These are phyloP conservation scores for Apogon hyalosoma DNA, from an alignment of 2,797 vertebrate genomes.

Conservation along the genomic window DNA sequence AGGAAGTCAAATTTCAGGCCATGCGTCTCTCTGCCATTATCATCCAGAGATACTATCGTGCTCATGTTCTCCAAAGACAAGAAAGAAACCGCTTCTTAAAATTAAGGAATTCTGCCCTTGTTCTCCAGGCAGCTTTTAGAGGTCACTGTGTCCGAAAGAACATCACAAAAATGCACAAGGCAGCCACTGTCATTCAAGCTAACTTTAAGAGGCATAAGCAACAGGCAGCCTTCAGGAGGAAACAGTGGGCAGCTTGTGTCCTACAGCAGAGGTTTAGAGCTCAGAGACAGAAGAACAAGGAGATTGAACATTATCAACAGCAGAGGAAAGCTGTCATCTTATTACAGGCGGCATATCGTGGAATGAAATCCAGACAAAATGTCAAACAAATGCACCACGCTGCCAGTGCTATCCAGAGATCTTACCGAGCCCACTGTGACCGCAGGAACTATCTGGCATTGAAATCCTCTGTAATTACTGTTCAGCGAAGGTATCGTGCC, in stretches of 20 bases:
- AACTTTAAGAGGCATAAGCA: constrained; percentile 36
- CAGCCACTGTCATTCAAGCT: constrained; percentile 58
- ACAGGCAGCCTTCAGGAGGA: constrained; percentile 32
- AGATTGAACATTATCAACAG: constrained; percentile 12
- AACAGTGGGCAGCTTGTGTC: constrained; percentile 40
- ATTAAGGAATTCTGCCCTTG: constrained; percentile 49
- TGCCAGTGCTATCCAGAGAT: constrained; percentile 58
- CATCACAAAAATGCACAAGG: constrained; percentile 38
- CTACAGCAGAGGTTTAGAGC: constrained; percentile 64
- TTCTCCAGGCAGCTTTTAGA: constrained; percentile 75
- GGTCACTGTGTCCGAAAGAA: constrained; percentile 33
- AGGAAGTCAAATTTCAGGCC: constrained; percentile 27
- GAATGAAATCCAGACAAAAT: constrained; percentile 32
- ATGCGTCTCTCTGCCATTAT: constrained; percentile 20
- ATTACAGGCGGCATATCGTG: constrained; percentile 72
- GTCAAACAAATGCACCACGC: constrained; percentile 34
- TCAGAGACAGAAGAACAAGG: neutral
- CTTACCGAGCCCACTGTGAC: constrained; percentile 26
- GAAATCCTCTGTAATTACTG: neutral
- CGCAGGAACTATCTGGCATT: constrained; percentile 15
- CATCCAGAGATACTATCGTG: constrained; percentile 76
- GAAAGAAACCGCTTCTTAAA: constrained; percentile 50
- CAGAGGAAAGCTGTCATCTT: constrained; percentile 10
- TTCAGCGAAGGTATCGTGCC: constrained; percentile 44
- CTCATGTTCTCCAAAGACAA: constrained; percentile 6